These are phyloP conservation scores for Apamea sordens DNA, from an alignment of 2,888 invertebrate species.

Conservation along the genomic window DNA sequence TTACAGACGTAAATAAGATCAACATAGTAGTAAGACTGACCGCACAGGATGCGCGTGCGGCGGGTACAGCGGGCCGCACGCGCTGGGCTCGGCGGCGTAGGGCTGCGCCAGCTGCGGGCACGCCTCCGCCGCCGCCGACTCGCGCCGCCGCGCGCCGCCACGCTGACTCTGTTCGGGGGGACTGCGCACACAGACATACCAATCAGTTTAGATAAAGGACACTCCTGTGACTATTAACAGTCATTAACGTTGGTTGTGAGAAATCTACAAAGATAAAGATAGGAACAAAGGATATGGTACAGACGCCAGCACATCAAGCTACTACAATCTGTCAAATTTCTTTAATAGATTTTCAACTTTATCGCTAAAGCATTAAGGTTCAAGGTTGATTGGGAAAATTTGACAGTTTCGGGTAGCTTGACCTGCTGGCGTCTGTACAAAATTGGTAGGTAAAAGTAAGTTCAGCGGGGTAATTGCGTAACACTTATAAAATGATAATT, in stretches of 20 bases:
- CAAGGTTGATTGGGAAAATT: no score
- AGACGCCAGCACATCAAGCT: no score
- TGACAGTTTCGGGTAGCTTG: no score
- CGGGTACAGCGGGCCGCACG: conserved; percentile 92
- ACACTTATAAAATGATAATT: no score
- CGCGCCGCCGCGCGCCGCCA: conserved; percentile 76
- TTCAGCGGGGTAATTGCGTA: no score
- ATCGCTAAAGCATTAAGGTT: no score
- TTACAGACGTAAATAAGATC: not conserved
- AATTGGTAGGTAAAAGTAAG: no score
- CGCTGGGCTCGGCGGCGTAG: conserved; percentile 92
- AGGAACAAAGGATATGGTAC: no score
- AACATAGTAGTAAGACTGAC: conserved; percentile 67
- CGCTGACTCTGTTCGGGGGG: conserved; percentile 84
- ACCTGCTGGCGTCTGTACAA: no score
- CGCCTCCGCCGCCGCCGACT: conserved; percentile 78
- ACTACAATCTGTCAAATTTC: no score
- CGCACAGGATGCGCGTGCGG: conserved; percentile 89
- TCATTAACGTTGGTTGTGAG: not conserved
- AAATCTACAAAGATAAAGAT: not conserved
- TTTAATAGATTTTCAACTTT: no score
- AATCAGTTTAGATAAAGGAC: no score
- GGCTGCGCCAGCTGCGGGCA: conserved; percentile 89
- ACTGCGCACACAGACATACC: conserved; percentile 67
- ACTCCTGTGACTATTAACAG: not conserved